Evolutionary conservation across 2,113 vertebrate genomes (phyloP).

Genomic region (sheep (Ovis aries)): ARS-UI_Ramb_v3.0 NC_056056.1:58785001-58785500

Average conservation of each 20-base stretch:
- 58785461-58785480: neutral
- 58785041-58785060: neutral
- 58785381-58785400: neutral
- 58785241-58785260: neutral
- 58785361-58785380: neutral
- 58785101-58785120: neutral
- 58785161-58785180: neutral
- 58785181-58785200: neutral
- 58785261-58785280: neutral
- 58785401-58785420: neutral
- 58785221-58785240: neutral
- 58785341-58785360: neutral
- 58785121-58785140: neutral
- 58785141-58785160: neutral
- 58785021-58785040: neutral
- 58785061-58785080: accelerated
- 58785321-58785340: neutral
- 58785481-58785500: neutral
- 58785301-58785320: neutral
- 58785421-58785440: neutral
- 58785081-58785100: accelerated
- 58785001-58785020: neutral
- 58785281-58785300: neutral
- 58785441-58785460: neutral
- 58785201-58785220: neutral